Conservation (phyloP, 2,797 vertebrate genomes). For the Leptodactylus fallax region DNA sequence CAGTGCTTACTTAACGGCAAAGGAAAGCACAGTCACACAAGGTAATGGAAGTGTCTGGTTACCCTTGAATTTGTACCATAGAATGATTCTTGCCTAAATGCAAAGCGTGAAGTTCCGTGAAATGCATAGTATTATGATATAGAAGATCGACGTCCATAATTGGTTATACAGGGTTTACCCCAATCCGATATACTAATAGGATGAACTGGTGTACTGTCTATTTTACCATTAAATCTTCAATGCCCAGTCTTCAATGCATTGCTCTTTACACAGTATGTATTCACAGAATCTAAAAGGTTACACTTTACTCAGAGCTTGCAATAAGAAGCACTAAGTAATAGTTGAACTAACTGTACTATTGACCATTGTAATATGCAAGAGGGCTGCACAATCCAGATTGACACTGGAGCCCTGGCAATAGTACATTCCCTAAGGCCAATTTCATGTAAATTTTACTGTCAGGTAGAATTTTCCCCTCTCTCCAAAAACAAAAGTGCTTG, state of each 20-base stretch:
- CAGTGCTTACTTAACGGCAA: no score
- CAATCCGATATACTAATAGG: background rate
- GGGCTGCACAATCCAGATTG: background rate
- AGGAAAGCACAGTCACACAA: no score
- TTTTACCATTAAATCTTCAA: background rate
- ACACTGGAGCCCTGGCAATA: slow-evolving; percentile 3
- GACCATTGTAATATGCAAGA: slow-evolving; percentile 5
- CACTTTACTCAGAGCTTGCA: background rate
- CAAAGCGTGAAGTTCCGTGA: no score
- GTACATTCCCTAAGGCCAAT: slow-evolving; percentile 30
- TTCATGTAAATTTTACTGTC: slow-evolving; percentile 38
- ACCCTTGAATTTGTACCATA: no score
- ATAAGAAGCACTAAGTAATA: background rate
- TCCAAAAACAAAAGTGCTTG: slow-evolving; percentile 12
- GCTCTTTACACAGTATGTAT: background rate
- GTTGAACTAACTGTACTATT: background rate
- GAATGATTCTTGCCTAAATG: no score
- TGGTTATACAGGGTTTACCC: background rate
- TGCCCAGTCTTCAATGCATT: background rate
- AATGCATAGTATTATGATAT: no score
- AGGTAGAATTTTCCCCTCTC: slow-evolving; percentile 26
- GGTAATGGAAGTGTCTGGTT: no score
- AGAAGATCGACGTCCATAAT: background rate
- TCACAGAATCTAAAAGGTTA: background rate
- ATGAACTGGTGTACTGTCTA: background rate